Base-by-base conservation (phyloP, 1,140 invertebrate species). In the Trachymyrmex cornetzi region DNA sequence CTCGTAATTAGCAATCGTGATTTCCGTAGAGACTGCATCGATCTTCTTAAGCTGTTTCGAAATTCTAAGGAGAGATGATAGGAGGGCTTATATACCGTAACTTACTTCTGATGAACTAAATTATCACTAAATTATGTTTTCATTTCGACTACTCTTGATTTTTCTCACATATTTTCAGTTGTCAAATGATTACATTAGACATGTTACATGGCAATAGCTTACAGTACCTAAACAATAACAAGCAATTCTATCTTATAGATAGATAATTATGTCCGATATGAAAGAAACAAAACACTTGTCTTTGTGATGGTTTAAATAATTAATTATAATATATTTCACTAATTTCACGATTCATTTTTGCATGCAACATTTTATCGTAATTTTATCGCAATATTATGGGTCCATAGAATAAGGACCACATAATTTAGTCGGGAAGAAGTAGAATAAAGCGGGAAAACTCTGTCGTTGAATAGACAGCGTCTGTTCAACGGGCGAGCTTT, bases 1-100 rank as follows among this genome's bases (percentile, higher is more conserved):
- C 24, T 59, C 55, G 55, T 82, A 82, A 82, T 82, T 82, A 82
- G 69, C 55, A 74, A 61, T 84, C 38, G 69, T 6, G 55, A 74
- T 59, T 61, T 59, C 80, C 44, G 24, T 14, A 14, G 24, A 16
- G 55, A 61, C 34, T 22, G 30, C 22, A 84, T 72, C 27, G 66
- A 81, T 71, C 66, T 81, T 4, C 57, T 81, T 71, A 48, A 61
- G 34, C 53, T 48, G 66, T 48, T 71, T 14, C 27, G 22, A 75
- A 74, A 59, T 38, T 34, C 55, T 19, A 14, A 48, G 38, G 27
- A 74, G 53, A 7, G 24, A 61, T 38, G 55, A 82, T 5, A 30
- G 50, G 3, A 44, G 38, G 24, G 44, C n/a, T 82, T 44, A 30
- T 30, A 30, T 30, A 34, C 59, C 27, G 24, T 59, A 34, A 74